A percentile compares a stretch with the other conserved stretches of the same genome.
phyloP scores from a whole-genome alignment of 2,888 invertebrate genomes.

The Trissolcus japonicus region DNA sequence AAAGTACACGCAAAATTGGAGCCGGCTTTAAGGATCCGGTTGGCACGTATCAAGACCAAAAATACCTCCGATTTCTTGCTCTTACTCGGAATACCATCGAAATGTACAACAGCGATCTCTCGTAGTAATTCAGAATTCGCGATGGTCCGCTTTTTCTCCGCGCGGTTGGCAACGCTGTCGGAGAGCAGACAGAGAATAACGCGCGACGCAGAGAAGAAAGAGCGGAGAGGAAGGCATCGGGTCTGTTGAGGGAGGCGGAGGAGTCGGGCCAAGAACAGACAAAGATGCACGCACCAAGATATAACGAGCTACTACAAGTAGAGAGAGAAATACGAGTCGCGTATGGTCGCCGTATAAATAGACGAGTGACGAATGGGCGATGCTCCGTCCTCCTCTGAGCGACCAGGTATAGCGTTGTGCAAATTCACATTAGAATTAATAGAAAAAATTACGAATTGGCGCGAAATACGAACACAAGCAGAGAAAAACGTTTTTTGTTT shows the following conservation, averaged over 20 bases:
- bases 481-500: too few relatives aligned
- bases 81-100: slow-evolving; percentile 26
- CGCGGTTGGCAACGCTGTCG: slow-evolving; percentile 39
- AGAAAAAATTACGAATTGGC: slow-evolving; percentile 49
- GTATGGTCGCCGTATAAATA: slow-evolving; percentile 74
- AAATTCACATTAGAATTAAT: slow-evolving; percentile 58
- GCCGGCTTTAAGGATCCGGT: slow-evolving; percentile 23
- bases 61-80: slow-evolving; percentile 23
- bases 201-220: slow-evolving; percentile 12
- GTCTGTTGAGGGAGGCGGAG: slow-evolving; percentile 30
- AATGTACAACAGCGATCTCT: slow-evolving; percentile 30
- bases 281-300: slow-evolving; percentile 35
- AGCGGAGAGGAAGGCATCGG: slow-evolving; percentile 29
- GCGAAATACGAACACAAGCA: slow-evolving; percentile 43
- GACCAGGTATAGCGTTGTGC: slow-evolving; percentile 63
- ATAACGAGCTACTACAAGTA: slow-evolving; percentile 50
- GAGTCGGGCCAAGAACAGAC: slow-evolving; percentile 40
- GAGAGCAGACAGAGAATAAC: slow-evolving; percentile 9
- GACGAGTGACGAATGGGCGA: slow-evolving; percentile 68
- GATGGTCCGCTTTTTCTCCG: slow-evolving; percentile 31
- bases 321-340: slow-evolving; percentile 66
- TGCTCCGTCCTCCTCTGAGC: slow-evolving; percentile 59
- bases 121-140: slow-evolving; percentile 38
- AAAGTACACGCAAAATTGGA: slow-evolving; percentile 3
- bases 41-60: slow-evolving; percentile 21